Base-by-base conservation (phyloP, 2,888 invertebrate species). In the Therioaphis trifolii region DNA sequence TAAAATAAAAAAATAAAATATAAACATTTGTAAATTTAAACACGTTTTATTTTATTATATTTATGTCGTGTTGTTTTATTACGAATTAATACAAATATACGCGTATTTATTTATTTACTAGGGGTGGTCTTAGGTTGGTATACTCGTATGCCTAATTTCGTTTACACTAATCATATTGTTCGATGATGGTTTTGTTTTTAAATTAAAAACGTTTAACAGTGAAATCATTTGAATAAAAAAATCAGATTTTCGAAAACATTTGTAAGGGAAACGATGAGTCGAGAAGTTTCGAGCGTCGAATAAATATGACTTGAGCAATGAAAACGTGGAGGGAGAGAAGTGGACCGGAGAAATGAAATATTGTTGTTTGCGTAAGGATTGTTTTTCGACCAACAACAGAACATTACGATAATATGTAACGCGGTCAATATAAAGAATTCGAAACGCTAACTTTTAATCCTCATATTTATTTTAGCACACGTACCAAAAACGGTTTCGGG, bases 291-390 rank as follows among this genome's bases (percentile, higher is more conserved):
- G 7, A 35, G 35, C 35, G 21, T 55, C 52, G 49, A 52, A 55
- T 46, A 21, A 72, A 52, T 29, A 72, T 15, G 14, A 12, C 24
- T 35, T 9, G 52, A 35, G 21, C 15, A 72, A 69, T 69, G 24
- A 21, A 69, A 46, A 24, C 46, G 5, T 21, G 21, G 21, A 35
- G 21, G 21, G 9, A 61, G 27, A 3, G 27, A 27, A 61, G 24
- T 21, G 14, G 35, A 55, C 74, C 35, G 35, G 35, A 74, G 21
- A 55, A 61, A 55, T 35, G 52, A 35, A 35, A 72, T 52, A 52
- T 74, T 40, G 24, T 74, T 55, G n/a, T 74, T 55, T 21, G 72
- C 14, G 18, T 27, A 43, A 11, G 40, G 24, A 75, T 75, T 61
- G 75, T 75, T 43, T 75, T 58, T 24, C 27, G 18, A 15, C 21